Base-by-base conservation (phyloP, 2,797 vertebrate genomes). In the Acipenser transmontanus region DNA sequence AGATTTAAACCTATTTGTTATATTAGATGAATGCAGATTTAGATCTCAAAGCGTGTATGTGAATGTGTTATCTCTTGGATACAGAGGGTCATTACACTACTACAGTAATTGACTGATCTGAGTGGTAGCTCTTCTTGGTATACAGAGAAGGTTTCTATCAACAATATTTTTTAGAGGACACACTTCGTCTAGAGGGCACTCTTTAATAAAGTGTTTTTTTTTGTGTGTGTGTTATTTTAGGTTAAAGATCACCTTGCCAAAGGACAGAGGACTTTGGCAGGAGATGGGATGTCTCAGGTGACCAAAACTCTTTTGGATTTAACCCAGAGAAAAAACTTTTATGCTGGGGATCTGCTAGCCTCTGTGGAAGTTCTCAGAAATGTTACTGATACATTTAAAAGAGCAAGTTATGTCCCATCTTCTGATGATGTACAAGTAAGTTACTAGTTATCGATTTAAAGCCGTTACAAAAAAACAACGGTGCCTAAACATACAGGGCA, bases 361-460 rank as follows among this genome's bases (percentile, higher is more conserved):
- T 99, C 97, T 0, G 96, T 99, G 83, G 97, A 99, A 86, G 99
- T 99, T 81, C 95, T 99, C 70, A 93, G 94, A 83, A 99, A 99
- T 57, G 97, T 99, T 76, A 99, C 97, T 0, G 94, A 98, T 78
- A 99, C 97, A 0, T 99, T 98, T 86, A 99, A 94, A 84, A 93
- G 96, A 79, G 97, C 97, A 78, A 97, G 93, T 81, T 99, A 98
- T 50, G 94, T 95, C 79, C 97, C 95, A 1, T 95, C 95, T 0
- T 99, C 97, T 20, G 97, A 99, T 74, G 97, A 98, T 1, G 95
- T 99, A 47, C 97, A 99, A 91, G 97, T 98, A 88, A 90, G 85
- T 71, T n/a, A 17, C 6, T 6, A 63, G 81, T 73, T 79, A 68
- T 82, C 82, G 64, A 34, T 34, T 34, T 34, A 34, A 34, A 34